Evolutionary conservation across 2,113 vertebrate genomes (phyloP).

Genomic region (Pachycephala philippinensis): DNA sequence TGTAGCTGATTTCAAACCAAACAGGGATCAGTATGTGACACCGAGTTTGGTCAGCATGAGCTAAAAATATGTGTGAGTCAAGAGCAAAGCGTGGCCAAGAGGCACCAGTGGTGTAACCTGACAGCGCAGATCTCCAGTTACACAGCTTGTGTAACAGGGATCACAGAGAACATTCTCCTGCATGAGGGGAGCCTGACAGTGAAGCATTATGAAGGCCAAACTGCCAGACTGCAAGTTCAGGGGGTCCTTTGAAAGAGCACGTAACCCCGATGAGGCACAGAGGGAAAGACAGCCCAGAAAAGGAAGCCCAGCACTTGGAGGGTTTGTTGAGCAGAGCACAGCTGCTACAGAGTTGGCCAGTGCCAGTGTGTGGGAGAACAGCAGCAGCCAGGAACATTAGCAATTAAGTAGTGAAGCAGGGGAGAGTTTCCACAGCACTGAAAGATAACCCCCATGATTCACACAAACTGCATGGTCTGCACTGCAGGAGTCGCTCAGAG

Average conservation of each 20-base stretch:
- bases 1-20: neutral
- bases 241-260: neutral
- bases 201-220: neutral
- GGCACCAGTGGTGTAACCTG: neutral
- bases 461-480: rapidly evolving
- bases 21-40: neutral
- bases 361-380: neutral
- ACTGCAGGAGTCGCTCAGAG: neutral
- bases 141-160: neutral
- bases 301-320: neutral
- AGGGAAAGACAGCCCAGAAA: neutral
- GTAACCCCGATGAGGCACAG: neutral
- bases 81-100: neutral
- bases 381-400: neutral
- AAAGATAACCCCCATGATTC: neutral
- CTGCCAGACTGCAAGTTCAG: neutral
- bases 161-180: neutral
- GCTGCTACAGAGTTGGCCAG: neutral
- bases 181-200: rapidly evolving
- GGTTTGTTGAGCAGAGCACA: neutral
- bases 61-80: slow-evolving; percentile 45
- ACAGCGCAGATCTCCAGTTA: neutral
- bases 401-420: neutral
- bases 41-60: slow-evolving; percentile 3
- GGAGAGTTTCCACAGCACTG: neutral